A percentile compares a stretch with the other conserved stretches of the same genome.
phyloP scores from a whole-genome alignment of 2,888 invertebrate species.

The Plutella xylostella region DNA sequence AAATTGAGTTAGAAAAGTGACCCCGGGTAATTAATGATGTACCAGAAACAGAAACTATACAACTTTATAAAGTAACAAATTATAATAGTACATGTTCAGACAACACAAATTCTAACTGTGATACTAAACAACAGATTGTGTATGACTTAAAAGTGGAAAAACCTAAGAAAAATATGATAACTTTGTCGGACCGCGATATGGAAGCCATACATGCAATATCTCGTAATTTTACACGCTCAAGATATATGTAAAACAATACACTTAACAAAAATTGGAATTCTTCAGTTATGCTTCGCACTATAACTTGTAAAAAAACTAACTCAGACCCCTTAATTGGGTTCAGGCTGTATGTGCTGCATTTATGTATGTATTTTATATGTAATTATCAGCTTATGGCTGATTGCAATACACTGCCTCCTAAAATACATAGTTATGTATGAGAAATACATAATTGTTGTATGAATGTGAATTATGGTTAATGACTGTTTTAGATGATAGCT shows the following conservation, averaged over 20 bases:
- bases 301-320: neutral
- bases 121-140: constrained; percentile 32
- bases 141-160: constrained; percentile 34
- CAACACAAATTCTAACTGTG: constrained; percentile 33
- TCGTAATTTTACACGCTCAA: neutral
- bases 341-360: too few relatives aligned
- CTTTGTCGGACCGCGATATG: constrained; percentile 35
- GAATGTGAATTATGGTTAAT: too few relatives aligned
- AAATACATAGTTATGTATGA: too few relatives aligned
- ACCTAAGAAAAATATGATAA: constrained; percentile 25
- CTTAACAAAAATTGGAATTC: neutral
- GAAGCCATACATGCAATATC: constrained; percentile 31
- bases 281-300: neutral
- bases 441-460: too few relatives aligned
- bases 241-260: neutral
- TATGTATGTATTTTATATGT: too few relatives aligned
- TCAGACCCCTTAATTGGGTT: too few relatives aligned
- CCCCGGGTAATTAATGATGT: constrained; percentile 23
- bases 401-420: too few relatives aligned
- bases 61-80: constrained; percentile 1
- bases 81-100: constrained; percentile 10
- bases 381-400: too few relatives aligned
- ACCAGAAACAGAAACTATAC: constrained; percentile 17
- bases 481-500: too few relatives aligned
- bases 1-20: constrained; percentile 49